Percentiles rank a stretch among this genome's conserved stretches.
Evolutionary conservation across 2,113 vertebrate species (phyloP).

Genomic region (Xiphorhynchus elegans): DNA sequence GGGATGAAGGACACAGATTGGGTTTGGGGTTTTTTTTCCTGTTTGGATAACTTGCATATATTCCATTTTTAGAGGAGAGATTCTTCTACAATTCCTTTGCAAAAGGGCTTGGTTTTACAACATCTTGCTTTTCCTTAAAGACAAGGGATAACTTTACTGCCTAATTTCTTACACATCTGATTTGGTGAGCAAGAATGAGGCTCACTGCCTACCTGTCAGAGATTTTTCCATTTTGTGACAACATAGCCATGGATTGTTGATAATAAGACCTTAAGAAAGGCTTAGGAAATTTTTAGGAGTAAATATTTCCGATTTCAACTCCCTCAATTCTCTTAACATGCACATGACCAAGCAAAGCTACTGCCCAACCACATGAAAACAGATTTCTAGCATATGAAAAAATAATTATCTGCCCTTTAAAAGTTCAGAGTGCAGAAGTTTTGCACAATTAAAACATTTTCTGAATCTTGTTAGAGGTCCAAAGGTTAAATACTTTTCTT

Average conservation of each 20-base stretch:
- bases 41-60: not conserved
- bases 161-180: not conserved
- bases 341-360: not conserved
- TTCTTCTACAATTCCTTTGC: not conserved
- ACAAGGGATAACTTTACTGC: not conserved
- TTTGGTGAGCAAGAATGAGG: not conserved
- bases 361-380: slow-evolving; percentile 66
- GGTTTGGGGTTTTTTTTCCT: not conserved
- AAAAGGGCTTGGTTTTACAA: not conserved
- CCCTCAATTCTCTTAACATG: not conserved
- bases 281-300: not conserved
- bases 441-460: slow-evolving; percentile 73
- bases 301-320: slow-evolving; percentile 21
- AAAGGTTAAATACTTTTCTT: slow-evolving; percentile 72
- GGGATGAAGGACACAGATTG: not conserved
- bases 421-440: slow-evolving; percentile 64
- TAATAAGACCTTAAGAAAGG: not conserved
- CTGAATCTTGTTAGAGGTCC: slow-evolving; percentile 50
- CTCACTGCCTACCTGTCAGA: not conserved
- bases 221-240: not conserved
- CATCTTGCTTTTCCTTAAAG: not conserved
- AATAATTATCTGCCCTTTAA: slow-evolving; percentile 52
- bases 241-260: not conserved
- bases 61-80: not conserved
- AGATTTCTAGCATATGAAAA: slow-evolving; percentile 33